Conservation (phyloP, 2,113 vertebrate genomes). For the Ptilonorhynchus violaceus region DNA sequence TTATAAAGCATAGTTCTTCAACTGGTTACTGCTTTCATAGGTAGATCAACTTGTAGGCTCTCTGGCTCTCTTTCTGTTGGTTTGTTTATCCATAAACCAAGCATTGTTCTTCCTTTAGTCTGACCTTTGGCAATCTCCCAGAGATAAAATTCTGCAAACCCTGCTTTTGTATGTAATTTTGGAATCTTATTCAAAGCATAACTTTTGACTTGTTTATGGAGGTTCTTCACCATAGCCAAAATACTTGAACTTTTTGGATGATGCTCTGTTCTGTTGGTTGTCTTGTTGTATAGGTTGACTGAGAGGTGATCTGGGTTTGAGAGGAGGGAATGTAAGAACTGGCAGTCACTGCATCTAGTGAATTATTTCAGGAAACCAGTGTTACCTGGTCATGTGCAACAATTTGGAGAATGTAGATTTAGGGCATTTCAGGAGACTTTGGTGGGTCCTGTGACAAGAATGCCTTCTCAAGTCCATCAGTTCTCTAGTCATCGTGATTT, state of each 20-base stretch:
- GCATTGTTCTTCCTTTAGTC: neutral
- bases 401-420: neutral
- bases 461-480: neutral
- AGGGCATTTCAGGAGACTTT: neutral
- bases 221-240: neutral
- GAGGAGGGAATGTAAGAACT: neutral
- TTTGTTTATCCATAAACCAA: constrained; percentile 14
- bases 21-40: neutral
- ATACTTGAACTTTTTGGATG: neutral
- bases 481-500: neutral
- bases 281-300: neutral
- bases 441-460: neutral
- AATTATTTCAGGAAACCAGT: neutral
- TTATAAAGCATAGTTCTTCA: neutral
- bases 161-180: neutral
- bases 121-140: neutral
- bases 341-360: neutral
- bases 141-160: neutral
- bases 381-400: neutral
- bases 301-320: neutral
- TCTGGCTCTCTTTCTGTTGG: neutral
- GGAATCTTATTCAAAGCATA: neutral
- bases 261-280: neutral
- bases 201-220: neutral
- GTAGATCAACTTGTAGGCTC: neutral